Evolutionary conservation across 2,888 invertebrate species (phyloP).

Genomic region (Schizaphis graminum): DNA sequence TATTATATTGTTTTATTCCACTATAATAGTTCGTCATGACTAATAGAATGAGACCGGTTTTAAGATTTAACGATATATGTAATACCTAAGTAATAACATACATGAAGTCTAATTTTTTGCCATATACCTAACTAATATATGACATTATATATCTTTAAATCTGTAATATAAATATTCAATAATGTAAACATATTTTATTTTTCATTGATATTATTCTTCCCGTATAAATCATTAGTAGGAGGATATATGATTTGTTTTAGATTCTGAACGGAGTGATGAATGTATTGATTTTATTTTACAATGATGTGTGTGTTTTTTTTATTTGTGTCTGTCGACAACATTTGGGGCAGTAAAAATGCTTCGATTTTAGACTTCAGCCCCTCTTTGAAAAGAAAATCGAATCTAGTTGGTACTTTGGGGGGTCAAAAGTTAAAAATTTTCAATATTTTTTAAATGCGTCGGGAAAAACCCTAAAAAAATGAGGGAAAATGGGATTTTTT

Average conservation of each 20-base stretch:
- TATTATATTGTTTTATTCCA: slow-evolving; percentile 17
- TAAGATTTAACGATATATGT: slow-evolving; percentile 27
- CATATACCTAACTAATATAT: neutral
- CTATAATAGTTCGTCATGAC: slow-evolving; percentile 21
- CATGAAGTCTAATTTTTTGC: neutral
- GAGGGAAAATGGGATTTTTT: no score
- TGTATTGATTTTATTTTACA: no score
- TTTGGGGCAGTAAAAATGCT: no score
- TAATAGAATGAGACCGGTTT: slow-evolving; percentile 44
- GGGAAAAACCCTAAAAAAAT: no score
- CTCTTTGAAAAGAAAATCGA: no score
- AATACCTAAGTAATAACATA: neutral
- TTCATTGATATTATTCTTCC: neutral
- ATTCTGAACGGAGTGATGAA: no score
- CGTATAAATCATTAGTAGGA: neutral
- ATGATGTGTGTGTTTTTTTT: no score
- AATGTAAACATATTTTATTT: neutral
- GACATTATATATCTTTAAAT: neutral
- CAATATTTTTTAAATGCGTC: no score
- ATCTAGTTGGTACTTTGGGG: no score
- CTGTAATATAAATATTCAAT: neutral
- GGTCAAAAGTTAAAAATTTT: no score
- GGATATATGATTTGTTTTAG: neutral
- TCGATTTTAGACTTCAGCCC: no score
- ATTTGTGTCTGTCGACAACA: no score